A percentile compares a stretch with the other conserved stretches of the same genome.
Conservation (phyloP, 2,888 invertebrate genomes). For the Drosophila trichaetosa region DNA sequence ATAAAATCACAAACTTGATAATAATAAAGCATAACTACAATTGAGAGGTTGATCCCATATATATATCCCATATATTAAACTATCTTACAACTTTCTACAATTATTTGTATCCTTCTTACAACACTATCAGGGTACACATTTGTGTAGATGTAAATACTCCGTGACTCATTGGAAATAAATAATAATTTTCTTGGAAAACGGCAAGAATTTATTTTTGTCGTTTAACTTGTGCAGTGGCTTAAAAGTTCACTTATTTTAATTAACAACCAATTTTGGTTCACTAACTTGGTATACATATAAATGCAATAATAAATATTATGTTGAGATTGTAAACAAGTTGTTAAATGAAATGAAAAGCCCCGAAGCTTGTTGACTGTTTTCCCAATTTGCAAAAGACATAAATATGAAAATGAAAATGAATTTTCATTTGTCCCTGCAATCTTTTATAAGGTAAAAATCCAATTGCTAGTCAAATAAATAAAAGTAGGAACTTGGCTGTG, state of each 20-base stretch:
- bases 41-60: too few species aligned
- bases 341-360: constrained; percentile 3
- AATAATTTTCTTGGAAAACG: not conserved
- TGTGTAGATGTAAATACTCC: not conserved
- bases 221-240: not conserved
- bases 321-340: not conserved
- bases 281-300: not conserved
- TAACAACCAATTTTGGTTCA: not conserved
- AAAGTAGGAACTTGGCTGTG: constrained; percentile 26
- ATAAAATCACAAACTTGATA: too few species aligned
- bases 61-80: not conserved
- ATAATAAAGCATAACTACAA: too few species aligned
- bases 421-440: not conserved
- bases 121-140: not conserved
- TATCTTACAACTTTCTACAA: not conserved
- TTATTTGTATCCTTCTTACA: not conserved
- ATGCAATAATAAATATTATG: not conserved
- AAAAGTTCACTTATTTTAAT: too few species aligned
- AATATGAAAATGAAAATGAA: constrained; percentile 19
- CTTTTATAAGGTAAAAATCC: constrained; percentile 5
- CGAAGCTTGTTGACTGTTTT: not conserved
- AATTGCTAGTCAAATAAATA: constrained; percentile 17
- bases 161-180: not conserved
- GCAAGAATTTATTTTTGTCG: not conserved
- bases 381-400: constrained; percentile 6